A percentile compares a stretch with the other conserved stretches of the same genome.
Evolutionary conservation across 2,888 invertebrate species (phyloP).

Genomic region (Drosophila dives): DNA sequence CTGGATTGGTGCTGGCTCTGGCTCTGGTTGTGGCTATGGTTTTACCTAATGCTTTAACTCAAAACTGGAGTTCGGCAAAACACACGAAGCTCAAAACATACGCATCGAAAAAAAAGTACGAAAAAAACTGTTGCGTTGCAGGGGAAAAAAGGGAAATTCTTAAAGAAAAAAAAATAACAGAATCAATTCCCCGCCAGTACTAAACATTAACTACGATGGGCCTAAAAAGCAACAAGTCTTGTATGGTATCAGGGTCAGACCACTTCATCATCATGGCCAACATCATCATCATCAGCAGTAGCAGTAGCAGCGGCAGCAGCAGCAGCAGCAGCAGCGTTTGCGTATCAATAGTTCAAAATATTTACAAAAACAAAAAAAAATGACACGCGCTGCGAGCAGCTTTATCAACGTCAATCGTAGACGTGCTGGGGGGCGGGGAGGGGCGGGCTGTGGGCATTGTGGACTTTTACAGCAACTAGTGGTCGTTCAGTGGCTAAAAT

Average conservation of each 20-base stretch:
- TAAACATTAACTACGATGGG: slow-evolving; percentile 45
- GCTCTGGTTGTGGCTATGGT: slow-evolving; percentile 19
- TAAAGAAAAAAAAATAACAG: slow-evolving; percentile 4
- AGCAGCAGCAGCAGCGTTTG: slow-evolving; percentile 21
- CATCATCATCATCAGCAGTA: slow-evolving; percentile 15
- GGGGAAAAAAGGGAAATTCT: slow-evolving; percentile 52
- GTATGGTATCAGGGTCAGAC: slow-evolving; percentile 73
- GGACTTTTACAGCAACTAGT: slow-evolving; percentile 50
- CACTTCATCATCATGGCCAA: slow-evolving; percentile 6
- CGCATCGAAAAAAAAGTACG: not conserved
- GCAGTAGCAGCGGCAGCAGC: not conserved
- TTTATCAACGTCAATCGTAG: slow-evolving; percentile 70
- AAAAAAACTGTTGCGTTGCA: slow-evolving; percentile 51
- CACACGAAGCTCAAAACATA: slow-evolving; percentile 56
- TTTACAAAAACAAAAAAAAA: slow-evolving; percentile 45
- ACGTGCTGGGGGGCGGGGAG: not conserved
- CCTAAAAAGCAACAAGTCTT: slow-evolving; percentile 71
- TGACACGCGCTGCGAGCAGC: slow-evolving; percentile 43
- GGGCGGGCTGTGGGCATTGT: not conserved
- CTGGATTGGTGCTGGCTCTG: slow-evolving; percentile 21
- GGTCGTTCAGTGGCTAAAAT: slow-evolving; percentile 48
- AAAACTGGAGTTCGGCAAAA: slow-evolving; percentile 62
- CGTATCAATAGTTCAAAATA: slow-evolving; percentile 75
- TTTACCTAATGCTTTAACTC: slow-evolving; percentile 42
- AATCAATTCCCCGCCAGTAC: slow-evolving; percentile 43